phyloP scores from a whole-genome alignment of 2,888 invertebrate species.

The Epinotia ramella region DNA sequence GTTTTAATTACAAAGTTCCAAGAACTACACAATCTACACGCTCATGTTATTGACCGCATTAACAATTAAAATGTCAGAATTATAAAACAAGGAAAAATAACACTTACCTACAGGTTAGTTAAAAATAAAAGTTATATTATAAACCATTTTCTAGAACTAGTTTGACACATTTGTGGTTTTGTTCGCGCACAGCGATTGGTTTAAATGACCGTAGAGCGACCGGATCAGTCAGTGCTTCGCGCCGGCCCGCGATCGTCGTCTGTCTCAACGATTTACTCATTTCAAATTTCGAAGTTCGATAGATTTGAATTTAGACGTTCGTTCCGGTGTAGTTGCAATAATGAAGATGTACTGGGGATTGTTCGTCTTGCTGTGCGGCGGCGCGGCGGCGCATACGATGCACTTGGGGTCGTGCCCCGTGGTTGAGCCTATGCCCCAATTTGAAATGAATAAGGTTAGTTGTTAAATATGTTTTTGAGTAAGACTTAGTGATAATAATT shows the following conservation, averaged over 20 bases:
- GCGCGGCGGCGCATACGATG: constrained; percentile 86
- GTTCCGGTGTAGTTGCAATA: neutral
- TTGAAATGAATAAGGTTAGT: constrained; percentile 90
- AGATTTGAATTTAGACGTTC: neutral
- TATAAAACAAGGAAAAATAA: neutral
- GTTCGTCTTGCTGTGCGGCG: constrained; percentile 58
- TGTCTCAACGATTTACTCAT: neutral
- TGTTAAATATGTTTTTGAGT: neutral
- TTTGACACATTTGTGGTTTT: constrained; percentile 29
- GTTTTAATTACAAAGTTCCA: neutral
- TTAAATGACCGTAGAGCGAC: constrained; percentile 34
- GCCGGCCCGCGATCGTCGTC: constrained; percentile 16
- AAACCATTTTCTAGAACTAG: constrained; percentile 31
- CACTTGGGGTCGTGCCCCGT: constrained; percentile 90
- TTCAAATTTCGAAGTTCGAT: constrained; percentile 13
- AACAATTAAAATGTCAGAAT: neutral
- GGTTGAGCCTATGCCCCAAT: constrained; percentile 89
- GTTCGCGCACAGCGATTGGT: constrained; percentile 19
- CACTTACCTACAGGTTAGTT: neutral
- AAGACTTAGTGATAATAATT: no score
- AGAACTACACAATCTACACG: neutral
- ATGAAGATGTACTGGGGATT: constrained; percentile 43
- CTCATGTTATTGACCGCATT: constrained; percentile 19
- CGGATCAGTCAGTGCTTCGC: constrained; percentile 33
- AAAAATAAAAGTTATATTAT: neutral